These are phyloP conservation scores for Streptopelia turtur DNA, from an alignment of 2,797 vertebrate species.

Conservation along the genomic window DNA sequence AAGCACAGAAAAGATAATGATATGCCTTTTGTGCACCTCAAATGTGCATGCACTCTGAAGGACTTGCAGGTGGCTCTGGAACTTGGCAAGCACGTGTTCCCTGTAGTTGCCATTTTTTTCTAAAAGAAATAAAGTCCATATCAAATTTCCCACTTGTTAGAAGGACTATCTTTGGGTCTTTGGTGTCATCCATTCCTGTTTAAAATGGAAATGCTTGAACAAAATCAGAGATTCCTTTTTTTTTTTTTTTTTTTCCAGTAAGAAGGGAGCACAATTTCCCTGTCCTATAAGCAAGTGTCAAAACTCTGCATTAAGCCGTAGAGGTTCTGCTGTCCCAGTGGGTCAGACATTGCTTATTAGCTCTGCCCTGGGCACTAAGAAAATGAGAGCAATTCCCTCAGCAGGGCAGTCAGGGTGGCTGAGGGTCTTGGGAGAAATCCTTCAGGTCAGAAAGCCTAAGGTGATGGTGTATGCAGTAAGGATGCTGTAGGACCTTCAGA, in stretches of 20 bases:
- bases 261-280: neutral
- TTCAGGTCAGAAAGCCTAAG: neutral
- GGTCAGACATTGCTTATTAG: neutral
- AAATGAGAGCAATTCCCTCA: neutral
- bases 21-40: neutral
- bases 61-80: neutral
- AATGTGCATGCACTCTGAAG: neutral
- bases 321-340: neutral
- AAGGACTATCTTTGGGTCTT: neutral
- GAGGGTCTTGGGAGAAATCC: neutral
- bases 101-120: neutral
- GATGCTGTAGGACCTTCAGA: neutral
- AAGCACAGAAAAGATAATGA: neutral
- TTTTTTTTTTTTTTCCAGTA: neutral
- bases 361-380: neutral
- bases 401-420: neutral
- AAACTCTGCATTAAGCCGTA: neutral
- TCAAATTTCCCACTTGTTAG: neutral
- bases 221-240: neutral
- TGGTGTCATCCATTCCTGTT: neutral
- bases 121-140: neutral
- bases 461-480: neutral
- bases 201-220: neutral
- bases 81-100: neutral
- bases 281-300: neutral